Percentiles rank a stretch among this genome's conserved stretches.
Evolutionary conservation across 2,888 invertebrate species (phyloP).

Genomic region (Schrankia costaestrigalis): DNA sequence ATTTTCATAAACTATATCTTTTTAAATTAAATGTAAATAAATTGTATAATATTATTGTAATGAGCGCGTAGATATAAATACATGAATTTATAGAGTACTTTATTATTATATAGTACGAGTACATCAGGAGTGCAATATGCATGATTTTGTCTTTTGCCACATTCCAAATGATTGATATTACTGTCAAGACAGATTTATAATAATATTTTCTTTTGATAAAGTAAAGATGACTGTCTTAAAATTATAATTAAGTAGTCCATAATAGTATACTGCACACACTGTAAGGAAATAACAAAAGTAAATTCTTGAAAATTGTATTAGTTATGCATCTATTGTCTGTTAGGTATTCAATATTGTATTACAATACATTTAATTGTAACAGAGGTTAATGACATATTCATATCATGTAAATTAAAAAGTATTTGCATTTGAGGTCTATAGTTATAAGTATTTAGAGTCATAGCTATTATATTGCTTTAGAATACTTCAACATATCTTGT

Average conservation of each 20-base stretch:
- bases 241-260: constrained; percentile 11
- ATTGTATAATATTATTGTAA: constrained; percentile 69
- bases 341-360: constrained; percentile 58
- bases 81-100: constrained; percentile 53
- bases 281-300: constrained; percentile 24
- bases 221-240: constrained; percentile 13
- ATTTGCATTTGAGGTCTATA: constrained; percentile 81
- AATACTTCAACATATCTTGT: constrained; percentile 80
- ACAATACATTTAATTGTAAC: constrained; percentile 61
- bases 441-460: constrained; percentile 77
- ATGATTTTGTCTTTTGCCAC: constrained; percentile 73
- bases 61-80: constrained; percentile 57
- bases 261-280: constrained; percentile 13
- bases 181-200: constrained; percentile 18
- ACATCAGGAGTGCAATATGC: constrained; percentile 73
- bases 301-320: constrained; percentile 33
- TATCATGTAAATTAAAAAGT: constrained; percentile 81
- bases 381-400: constrained; percentile 79
- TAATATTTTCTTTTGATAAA: constrained; percentile 16
- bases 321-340: constrained; percentile 51
- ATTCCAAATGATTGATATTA: constrained; percentile 64
- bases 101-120: constrained; percentile 42
- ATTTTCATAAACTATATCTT: constrained; percentile 72
- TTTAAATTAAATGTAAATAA: constrained; percentile 69
- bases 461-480: constrained; percentile 79